phyloP scores from a whole-genome alignment of 2,888 invertebrate genomes.

The Clunio marinus region DNA sequence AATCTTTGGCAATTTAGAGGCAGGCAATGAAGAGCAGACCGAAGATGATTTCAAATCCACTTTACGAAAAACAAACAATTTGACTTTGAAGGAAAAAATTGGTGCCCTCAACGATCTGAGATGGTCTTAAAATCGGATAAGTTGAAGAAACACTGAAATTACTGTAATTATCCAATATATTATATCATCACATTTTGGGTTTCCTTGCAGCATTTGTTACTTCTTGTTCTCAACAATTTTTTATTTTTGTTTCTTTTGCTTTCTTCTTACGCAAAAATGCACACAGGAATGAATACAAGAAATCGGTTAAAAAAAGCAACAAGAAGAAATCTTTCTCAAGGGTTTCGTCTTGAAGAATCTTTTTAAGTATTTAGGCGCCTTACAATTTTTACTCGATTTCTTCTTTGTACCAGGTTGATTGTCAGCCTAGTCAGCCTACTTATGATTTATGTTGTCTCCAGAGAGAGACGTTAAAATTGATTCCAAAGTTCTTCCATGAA shows the following conservation, averaged over 20 bases:
- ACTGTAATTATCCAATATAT: slow-evolving; percentile 39
- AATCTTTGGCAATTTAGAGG: slow-evolving; percentile 17
- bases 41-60: not conserved
- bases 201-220: not conserved
- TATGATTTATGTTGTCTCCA: too few species aligned
- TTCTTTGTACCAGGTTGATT: too few species aligned
- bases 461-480: too few species aligned
- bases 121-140: too few species aligned
- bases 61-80: slow-evolving; percentile 27
- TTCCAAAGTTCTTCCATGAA: too few species aligned
- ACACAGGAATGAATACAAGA: not conserved
- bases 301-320: not conserved
- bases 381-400: too few species aligned
- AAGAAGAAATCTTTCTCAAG: slow-evolving; percentile 3
- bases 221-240: not conserved
- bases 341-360: slow-evolving; percentile 8
- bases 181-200: slow-evolving; percentile 37
- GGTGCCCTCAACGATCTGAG: not conserved
- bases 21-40: not conserved
- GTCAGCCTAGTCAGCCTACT: too few species aligned
- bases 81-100: slow-evolving; percentile 29
- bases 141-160: slow-evolving; percentile 27
- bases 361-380: slow-evolving; percentile 27
- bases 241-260: not conserved
- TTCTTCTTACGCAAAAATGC: slow-evolving; percentile 23